Evolutionary conservation across 2,797 vertebrate species (phyloP).

Genomic region (Acestrorhynchus altus): DNA sequence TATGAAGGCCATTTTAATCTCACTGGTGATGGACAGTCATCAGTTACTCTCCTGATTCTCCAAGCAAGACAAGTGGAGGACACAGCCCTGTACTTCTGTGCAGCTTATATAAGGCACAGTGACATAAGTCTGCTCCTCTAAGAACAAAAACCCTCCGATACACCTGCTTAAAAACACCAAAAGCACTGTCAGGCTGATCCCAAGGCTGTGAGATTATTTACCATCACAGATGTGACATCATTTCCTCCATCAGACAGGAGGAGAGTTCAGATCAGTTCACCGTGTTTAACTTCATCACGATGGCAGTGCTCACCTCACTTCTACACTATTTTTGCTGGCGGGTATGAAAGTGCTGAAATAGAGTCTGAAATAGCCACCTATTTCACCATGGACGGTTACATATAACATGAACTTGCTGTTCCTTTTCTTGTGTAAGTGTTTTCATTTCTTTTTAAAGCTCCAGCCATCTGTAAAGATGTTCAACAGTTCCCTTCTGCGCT

Average conservation of each 20-base stretch:
- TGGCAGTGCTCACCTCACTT: background rate
- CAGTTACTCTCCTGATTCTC: conserved; percentile 33
- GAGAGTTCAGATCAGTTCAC: background rate
- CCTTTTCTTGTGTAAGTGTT: no score
- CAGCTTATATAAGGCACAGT: conserved; percentile 53
- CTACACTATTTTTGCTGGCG: background rate
- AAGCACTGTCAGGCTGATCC: background rate
- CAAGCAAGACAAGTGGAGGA: conserved; percentile 24
- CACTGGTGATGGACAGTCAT: conserved; percentile 26
- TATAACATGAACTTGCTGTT: background rate
- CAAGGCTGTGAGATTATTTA: background rate
- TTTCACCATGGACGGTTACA: background rate
- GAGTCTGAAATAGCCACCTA: background rate
- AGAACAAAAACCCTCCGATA: conserved; percentile 41
- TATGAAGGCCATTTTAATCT: conserved; percentile 33
- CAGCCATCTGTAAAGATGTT: conserved; percentile 42
- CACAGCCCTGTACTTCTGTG: conserved; percentile 57
- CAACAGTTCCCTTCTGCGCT: conserved; percentile 57
- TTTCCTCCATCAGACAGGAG: conserved; percentile 32
- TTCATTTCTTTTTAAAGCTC: background rate
- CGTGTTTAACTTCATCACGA: conserved; percentile 2
- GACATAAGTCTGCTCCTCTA: background rate
- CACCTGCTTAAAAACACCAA: conserved; percentile 36
- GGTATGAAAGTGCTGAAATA: background rate
- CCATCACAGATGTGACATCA: conserved; percentile 12